A percentile compares a stretch with the other conserved stretches of the same genome.
Evolutionary conservation across 2,113 vertebrate species (phyloP).

Genomic region (Podocnemis expansa): DNA sequence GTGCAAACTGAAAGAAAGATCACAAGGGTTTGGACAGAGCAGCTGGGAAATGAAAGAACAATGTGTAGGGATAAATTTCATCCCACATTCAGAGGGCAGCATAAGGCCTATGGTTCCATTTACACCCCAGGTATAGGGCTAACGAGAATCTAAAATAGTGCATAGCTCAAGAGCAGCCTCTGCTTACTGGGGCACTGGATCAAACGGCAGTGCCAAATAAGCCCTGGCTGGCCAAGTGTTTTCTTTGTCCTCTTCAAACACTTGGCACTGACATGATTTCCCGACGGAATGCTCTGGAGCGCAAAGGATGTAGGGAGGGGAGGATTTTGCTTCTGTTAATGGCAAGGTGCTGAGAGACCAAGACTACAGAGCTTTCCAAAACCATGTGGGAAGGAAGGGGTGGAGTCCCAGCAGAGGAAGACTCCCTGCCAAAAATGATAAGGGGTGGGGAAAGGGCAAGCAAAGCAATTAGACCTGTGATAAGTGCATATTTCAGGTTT

Average conservation of each 20-base stretch:
- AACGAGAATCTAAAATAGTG: neutral
- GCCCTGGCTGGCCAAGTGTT: conserved; percentile 31
- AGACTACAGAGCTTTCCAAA: conserved; percentile 3
- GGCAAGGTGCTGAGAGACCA: neutral
- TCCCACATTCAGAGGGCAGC: neutral
- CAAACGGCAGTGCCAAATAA: conserved; percentile 55
- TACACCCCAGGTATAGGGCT: neutral
- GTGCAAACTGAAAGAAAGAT: neutral
- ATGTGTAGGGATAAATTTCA: neutral
- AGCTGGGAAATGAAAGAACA: neutral
- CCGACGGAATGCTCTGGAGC: neutral
- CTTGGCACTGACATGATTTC: neutral
- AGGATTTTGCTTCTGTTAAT: conserved; percentile 39
- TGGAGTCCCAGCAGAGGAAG: neutral
- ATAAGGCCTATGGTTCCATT: neutral
- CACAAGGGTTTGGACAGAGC: neutral
- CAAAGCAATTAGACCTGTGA: neutral
- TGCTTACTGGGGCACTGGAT: conserved; percentile 31
- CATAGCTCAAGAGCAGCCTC: neutral
- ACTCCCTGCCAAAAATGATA: neutral
- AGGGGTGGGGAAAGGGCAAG: neutral
- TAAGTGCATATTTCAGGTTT: neutral
- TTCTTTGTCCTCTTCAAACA: conserved; percentile 40
- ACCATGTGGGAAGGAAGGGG: neutral
- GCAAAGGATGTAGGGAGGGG: neutral